Percentiles rank a stretch among this genome's conserved stretches.
phyloP scores from a whole-genome alignment of 2,797 vertebrate species.

The Intellagama lesueurii region DNA sequence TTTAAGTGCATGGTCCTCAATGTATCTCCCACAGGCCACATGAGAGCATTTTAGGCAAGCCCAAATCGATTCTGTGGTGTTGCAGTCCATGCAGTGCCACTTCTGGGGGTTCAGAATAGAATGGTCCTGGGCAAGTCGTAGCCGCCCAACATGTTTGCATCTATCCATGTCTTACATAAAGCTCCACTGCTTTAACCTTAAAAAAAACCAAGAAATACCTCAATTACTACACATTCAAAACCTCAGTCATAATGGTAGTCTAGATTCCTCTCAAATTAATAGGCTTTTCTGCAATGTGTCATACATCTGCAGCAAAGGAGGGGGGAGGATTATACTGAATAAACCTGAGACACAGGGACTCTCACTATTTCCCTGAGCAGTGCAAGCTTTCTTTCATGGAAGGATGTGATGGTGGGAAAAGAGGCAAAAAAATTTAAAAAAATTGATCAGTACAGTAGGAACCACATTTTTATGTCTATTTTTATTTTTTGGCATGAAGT shows the following conservation, averaged over 20 bases:
- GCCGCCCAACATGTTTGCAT: constrained; percentile 97
- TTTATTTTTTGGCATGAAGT: neutral
- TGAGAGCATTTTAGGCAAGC: constrained; percentile 98
- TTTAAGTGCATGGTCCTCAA: constrained; percentile 93
- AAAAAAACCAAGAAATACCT: neutral
- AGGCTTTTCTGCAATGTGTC: neutral
- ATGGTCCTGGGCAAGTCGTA: constrained; percentile 96
- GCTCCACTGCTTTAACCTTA: constrained; percentile 78
- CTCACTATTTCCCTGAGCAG: neutral
- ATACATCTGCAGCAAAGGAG: neutral
- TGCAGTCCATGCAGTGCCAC: constrained; percentile 94
- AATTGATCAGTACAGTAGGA: neutral
- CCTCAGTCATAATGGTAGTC: neutral
- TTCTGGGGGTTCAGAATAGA: constrained; percentile 98
- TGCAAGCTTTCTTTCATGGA: neutral
- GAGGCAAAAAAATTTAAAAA: neutral
- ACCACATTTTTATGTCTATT: too few relatives aligned
- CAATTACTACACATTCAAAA: rapidly evolving
- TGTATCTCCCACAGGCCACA: constrained; percentile 94
- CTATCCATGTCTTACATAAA: constrained; percentile 94
- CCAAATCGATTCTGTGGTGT: constrained; percentile 95
- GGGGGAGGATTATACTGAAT: neutral
- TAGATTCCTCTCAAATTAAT: neutral
- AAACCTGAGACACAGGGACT: constrained; percentile 24
- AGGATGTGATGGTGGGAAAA: neutral